Evolutionary conservation across 2,888 invertebrate species (phyloP).

Genomic region (Epinotia nisella): DNA sequence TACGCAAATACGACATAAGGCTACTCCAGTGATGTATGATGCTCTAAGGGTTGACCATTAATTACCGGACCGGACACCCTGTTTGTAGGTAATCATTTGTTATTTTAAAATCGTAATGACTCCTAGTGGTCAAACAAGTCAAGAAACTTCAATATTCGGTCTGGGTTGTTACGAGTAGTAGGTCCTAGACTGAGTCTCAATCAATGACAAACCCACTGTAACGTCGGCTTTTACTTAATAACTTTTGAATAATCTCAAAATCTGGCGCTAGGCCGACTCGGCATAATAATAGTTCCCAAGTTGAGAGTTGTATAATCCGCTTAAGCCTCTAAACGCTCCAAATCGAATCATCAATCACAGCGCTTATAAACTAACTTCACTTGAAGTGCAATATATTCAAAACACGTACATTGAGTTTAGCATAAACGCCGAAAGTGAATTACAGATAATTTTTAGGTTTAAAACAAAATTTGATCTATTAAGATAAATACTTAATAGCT

Average conservation of each 20-base stretch:
- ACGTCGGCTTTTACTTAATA: constrained; percentile 8
- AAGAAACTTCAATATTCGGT: too few relatives aligned
- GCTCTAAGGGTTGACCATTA: too few relatives aligned
- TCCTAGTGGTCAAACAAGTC: too few relatives aligned
- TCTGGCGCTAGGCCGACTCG: constrained; percentile 16
- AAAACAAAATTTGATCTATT: too few relatives aligned
- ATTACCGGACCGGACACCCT: too few relatives aligned
- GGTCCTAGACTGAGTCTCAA: not conserved
- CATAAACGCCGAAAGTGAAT: not conserved
- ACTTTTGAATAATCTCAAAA: constrained; percentile 17
- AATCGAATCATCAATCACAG: constrained; percentile 45
- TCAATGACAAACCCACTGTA: constrained; percentile 5
- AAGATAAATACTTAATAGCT: too few relatives aligned
- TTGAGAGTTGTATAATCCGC: constrained; percentile 32
- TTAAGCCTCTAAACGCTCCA: constrained; percentile 34
- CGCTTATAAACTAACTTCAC: constrained; percentile 40
- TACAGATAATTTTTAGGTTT: too few relatives aligned
- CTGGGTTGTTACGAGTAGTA: not conserved
- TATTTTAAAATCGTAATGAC: too few relatives aligned
- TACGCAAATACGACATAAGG: too few relatives aligned
- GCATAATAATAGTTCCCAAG: constrained; percentile 35
- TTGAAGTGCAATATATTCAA: not conserved
- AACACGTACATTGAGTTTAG: not conserved
- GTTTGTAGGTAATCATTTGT: too few relatives aligned
- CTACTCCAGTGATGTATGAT: too few relatives aligned